phyloP scores from a whole-genome alignment of 2,888 invertebrate genomes.

The Sarcophaga rosellei region DNA sequence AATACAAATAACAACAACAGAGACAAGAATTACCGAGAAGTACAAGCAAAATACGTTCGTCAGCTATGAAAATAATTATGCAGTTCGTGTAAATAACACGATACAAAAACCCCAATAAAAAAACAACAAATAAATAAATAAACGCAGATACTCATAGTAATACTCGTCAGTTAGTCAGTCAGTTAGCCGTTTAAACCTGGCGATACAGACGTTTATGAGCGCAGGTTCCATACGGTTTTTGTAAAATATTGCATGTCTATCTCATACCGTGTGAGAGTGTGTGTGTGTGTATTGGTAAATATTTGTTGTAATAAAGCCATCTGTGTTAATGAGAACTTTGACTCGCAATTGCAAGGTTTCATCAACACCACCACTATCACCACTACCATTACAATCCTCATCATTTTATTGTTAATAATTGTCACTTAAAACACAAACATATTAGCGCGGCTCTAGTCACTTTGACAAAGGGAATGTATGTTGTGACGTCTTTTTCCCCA shows the following conservation, averaged over 20 bases:
- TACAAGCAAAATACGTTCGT: background rate
- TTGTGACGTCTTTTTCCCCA: conserved; percentile 11
- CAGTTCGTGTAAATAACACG: conserved; percentile 14
- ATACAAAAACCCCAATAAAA: conserved; percentile 19
- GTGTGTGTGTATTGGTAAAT: conserved; percentile 17
- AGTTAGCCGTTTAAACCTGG: conserved; percentile 25
- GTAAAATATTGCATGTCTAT: conserved; percentile 40
- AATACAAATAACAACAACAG: too few relatives aligned
- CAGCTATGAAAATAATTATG: conserved; percentile 25
- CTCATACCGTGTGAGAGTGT: background rate
- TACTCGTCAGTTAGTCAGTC: background rate
- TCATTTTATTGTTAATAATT: background rate
- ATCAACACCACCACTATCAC: conserved; percentile 17
- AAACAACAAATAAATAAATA: background rate
- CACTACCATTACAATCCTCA: background rate
- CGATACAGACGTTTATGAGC: background rate
- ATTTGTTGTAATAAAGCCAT: conserved; percentile 44
- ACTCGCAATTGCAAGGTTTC: conserved; percentile 68
- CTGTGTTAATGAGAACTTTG: conserved; percentile 70
- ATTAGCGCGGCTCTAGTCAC: background rate
- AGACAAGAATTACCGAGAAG: too few relatives aligned
- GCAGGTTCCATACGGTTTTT: too few relatives aligned
- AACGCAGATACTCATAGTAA: conserved; percentile 1
- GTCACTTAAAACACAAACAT: background rate
- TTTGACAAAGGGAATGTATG: background rate